These are phyloP conservation scores for Tipula lateralis DNA, from an alignment of 2,888 invertebrate genomes.

Conservation along the genomic window DNA sequence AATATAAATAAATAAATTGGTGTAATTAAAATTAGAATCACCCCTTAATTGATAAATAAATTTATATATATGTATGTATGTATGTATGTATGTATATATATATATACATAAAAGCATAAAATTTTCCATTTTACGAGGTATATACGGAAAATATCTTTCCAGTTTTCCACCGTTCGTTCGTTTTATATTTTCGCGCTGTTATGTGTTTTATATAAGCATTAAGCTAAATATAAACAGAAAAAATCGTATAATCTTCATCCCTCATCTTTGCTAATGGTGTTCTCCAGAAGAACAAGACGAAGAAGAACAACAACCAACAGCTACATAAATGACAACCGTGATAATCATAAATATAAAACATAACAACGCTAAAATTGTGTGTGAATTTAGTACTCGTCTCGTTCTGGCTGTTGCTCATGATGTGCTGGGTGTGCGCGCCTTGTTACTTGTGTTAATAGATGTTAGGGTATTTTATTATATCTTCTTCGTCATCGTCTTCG, in stretches of 20 bases:
- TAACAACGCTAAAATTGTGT: conserved; percentile 9
- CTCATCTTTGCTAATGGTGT: neutral
- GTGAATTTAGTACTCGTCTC: neutral
- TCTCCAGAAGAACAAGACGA: neutral
- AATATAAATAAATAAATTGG: neutral
- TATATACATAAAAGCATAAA: neutral
- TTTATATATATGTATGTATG: too few species aligned
- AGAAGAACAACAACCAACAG: neutral
- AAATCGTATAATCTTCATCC: neutral
- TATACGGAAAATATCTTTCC: neutral
- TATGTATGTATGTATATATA: too few species aligned
- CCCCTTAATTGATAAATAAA: conserved; percentile 24
- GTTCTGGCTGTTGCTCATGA: neutral
- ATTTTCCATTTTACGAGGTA: neutral
- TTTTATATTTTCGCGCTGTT: neutral
- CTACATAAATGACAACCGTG: conserved; percentile 19
- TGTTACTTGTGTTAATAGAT: neutral
- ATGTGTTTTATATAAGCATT: neutral
- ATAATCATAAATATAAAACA: conserved; percentile 24
- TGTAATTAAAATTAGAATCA: conserved; percentile 19
- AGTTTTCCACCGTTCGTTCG: neutral
- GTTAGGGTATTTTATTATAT: conserved; percentile 12
- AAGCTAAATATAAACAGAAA: neutral
- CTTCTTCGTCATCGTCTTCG: neutral
- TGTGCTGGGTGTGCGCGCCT: neutral